phyloP scores from a whole-genome alignment of 2,113 vertebrate species.

The Oenanthe melanoleuca region DNA sequence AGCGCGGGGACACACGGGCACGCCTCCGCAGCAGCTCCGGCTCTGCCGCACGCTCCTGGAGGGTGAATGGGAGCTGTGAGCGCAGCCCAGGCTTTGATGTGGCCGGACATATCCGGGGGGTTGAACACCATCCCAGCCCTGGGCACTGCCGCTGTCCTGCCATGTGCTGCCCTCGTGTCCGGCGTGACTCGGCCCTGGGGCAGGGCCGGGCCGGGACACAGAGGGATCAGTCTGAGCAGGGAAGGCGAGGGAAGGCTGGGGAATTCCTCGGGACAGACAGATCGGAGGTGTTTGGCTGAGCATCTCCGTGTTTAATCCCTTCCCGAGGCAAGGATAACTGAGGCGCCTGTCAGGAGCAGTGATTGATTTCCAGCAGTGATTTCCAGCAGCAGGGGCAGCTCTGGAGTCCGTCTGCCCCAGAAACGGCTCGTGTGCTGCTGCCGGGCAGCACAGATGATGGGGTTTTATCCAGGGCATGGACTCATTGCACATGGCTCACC shows the following conservation, averaged over 20 bases:
- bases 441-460: background rate
- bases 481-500: background rate
- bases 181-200: background rate
- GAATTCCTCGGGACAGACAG: background rate
- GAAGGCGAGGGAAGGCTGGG: background rate
- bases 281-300: background rate
- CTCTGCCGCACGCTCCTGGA: background rate
- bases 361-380: background rate
- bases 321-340: background rate
- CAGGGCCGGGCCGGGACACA: background rate
- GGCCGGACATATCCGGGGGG: background rate
- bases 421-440: accelerated
- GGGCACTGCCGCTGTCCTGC: background rate
- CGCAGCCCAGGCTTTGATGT: background rate
- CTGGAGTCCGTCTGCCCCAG: background rate
- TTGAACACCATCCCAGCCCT: background rate
- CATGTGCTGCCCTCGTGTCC: slow-evolving; percentile 52
- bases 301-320: background rate
- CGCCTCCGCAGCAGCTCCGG: background rate
- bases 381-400: background rate
- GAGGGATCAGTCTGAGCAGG: background rate
- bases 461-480: background rate
- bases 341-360: background rate
- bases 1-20: accelerated
- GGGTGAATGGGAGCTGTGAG: background rate